Conservation (phyloP, 2,113 vertebrate species). For the Lonchura striata region DNA sequence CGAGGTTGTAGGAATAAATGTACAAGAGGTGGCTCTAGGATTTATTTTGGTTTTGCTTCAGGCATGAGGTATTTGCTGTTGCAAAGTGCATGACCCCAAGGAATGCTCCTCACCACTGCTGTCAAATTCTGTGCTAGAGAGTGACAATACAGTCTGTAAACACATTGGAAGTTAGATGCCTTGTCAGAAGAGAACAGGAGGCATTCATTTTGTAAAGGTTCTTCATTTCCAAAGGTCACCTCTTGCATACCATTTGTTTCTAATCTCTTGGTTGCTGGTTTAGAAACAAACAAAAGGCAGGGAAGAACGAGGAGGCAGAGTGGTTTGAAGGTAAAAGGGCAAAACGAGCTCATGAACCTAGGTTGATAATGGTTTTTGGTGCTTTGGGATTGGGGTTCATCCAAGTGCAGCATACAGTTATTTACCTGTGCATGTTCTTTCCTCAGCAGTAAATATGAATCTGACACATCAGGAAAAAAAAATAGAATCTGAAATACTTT, state of each 20-base stretch:
- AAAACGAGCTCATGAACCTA: background rate
- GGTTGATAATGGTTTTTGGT: background rate
- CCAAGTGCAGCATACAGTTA: background rate
- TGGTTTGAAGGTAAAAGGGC: background rate
- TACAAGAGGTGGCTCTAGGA: background rate
- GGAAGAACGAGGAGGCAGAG: background rate
- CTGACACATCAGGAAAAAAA: background rate
- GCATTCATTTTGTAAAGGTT: background rate
- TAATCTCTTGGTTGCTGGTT: conserved; percentile 13
- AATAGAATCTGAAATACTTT: background rate
- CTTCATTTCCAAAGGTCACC: conserved; percentile 25
- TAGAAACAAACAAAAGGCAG: conserved; percentile 14
- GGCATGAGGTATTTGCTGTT: background rate
- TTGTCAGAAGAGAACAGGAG: conserved; percentile 10
- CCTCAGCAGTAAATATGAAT: background rate
- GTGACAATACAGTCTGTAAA: background rate
- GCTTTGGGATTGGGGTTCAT: background rate
- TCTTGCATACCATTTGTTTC: conserved; percentile 37
- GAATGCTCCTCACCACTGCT: background rate
- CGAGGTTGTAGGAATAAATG: background rate
- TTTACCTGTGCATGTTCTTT: background rate
- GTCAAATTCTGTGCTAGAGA: background rate
- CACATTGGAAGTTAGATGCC: background rate
- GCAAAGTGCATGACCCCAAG: conserved; percentile 4
- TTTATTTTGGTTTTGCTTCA: conserved; percentile 1